Evolutionary conservation across 2,113 vertebrate species (phyloP).

Genomic region (Calidris pugnax): DNA sequence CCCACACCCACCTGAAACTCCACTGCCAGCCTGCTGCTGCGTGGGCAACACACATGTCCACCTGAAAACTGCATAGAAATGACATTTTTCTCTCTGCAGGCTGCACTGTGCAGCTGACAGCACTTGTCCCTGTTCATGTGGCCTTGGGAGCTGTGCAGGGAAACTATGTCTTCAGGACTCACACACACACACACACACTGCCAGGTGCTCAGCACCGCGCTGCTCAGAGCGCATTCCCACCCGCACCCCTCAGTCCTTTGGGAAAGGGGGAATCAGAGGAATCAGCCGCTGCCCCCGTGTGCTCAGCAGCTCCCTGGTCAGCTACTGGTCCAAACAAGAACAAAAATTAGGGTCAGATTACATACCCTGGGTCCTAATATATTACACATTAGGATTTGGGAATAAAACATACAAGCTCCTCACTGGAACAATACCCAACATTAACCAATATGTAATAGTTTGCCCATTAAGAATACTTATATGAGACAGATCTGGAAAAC

Average conservation of each 20-base stretch:
- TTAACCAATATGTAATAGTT: accelerated
- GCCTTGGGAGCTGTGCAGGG: background rate
- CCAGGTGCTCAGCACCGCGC: background rate
- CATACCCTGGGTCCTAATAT: accelerated
- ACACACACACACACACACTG: accelerated
- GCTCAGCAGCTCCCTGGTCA: background rate
- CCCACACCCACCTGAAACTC: background rate
- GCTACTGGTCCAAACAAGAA: accelerated
- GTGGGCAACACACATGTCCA: background rate
- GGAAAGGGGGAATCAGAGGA: no score
- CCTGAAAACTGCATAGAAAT: accelerated
- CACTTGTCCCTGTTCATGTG: background rate
- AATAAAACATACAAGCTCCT: background rate
- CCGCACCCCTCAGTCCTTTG: accelerated
- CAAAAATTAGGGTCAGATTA: no score
- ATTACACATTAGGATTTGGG: background rate
- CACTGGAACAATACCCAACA: background rate
- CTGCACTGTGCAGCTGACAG: no score
- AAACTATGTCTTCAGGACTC: accelerated
- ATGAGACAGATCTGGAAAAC: background rate
- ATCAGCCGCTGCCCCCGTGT: accelerated
- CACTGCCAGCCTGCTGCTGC: background rate
- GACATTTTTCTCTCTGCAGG: accelerated
- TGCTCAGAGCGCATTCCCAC: background rate
- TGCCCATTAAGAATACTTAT: background rate